phyloP scores from a whole-genome alignment of 2,113 vertebrate genomes.

The Eonycteris spelaea region DNA sequence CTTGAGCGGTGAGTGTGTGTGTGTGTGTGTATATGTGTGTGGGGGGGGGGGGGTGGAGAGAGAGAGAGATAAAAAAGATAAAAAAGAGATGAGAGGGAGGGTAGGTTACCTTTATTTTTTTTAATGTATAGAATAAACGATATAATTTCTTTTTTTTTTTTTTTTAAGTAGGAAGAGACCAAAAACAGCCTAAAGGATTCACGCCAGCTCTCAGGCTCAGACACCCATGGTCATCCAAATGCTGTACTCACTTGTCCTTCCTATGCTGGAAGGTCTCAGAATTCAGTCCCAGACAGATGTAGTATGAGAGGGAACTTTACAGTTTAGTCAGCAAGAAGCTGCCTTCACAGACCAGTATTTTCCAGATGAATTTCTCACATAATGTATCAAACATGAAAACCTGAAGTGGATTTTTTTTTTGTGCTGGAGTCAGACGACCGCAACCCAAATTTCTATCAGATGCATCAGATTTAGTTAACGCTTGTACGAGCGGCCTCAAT shows the following conservation, averaged over 20 bases:
- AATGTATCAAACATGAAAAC: background rate
- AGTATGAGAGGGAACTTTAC: background rate
- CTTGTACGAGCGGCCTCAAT: background rate
- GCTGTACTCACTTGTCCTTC: background rate
- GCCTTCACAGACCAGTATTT: background rate
- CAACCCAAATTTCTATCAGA: background rate
- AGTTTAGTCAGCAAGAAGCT: background rate
- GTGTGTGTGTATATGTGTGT: background rate
- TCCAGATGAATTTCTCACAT: background rate
- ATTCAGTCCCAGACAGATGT: background rate
- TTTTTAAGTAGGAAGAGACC: background rate
- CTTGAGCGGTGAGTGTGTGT: background rate
- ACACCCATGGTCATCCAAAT: background rate
- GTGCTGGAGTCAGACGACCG: background rate
- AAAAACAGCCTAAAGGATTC: background rate
- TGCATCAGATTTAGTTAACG: background rate
- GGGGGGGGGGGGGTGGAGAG: too few relatives aligned
- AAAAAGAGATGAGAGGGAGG: background rate
- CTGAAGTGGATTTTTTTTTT: background rate
- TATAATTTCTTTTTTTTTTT: background rate
- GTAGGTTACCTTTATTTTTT: background rate
- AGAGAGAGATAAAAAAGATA: background rate
- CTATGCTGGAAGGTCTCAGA: background rate
- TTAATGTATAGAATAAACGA: background rate
- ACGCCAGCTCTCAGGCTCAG: background rate